Conservation (phyloP, 2,888 invertebrate species). For the Ichneumoninae sp. region DNA sequence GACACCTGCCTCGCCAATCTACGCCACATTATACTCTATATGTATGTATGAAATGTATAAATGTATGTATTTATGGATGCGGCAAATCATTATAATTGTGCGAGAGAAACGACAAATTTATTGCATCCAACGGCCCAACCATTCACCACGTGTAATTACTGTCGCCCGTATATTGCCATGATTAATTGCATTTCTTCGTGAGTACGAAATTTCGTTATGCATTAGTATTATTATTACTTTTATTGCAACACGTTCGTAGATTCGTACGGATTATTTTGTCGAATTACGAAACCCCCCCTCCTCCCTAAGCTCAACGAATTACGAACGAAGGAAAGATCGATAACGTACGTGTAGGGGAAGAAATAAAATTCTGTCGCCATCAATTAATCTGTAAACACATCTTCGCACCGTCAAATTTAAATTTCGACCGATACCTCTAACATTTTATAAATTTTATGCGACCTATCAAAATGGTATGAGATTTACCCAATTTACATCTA, state of each 20-base stretch:
- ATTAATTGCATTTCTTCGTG: constrained; percentile 56
- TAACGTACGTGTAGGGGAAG: background rate
- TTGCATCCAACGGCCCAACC: constrained; percentile 43
- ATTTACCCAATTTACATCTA: too few species aligned
- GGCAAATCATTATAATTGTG: constrained; percentile 66
- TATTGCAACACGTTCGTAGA: constrained; percentile 17
- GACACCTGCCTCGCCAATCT: constrained; percentile 57
- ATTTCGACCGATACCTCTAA: background rate
- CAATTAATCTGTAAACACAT: background rate
- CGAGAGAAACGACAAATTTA: constrained; percentile 65
- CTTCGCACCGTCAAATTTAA: background rate
- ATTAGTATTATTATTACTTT: constrained; percentile 44
- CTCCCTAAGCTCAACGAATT: background rate
- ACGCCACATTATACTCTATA: constrained; percentile 39
- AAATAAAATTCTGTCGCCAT: background rate
- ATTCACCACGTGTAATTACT: constrained; percentile 59
- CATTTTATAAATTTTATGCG: too few species aligned
- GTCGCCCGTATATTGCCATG: constrained; percentile 56
- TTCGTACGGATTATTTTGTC: background rate
- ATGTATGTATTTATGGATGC: constrained; percentile 60
- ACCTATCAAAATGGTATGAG: too few species aligned
- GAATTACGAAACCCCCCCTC: background rate
- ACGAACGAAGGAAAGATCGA: background rate
- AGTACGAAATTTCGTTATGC: constrained; percentile 38
- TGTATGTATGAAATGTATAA: constrained; percentile 46